Base-by-base conservation (phyloP, 2,113 vertebrate species). In the Dasyornis broadbenti region DNA sequence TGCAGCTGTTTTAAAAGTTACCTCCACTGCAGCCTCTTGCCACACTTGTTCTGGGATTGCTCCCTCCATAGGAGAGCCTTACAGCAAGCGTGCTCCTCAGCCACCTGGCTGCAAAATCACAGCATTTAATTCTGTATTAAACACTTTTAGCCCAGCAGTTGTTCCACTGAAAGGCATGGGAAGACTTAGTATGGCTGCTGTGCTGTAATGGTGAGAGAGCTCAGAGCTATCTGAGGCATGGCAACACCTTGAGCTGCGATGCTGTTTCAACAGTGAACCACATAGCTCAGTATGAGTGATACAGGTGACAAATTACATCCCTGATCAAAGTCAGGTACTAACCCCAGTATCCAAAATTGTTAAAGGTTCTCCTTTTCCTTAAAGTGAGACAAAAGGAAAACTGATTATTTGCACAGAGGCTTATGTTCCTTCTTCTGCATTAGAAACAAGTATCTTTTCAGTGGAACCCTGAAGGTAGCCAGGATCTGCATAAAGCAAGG, bases 1-100 rank as follows among this genome's bases (percentile, higher is more conserved):
- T 95, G 86, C 75, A 92, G 52, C 79, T 85, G 18, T 88, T 76
- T 56, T 75, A 68, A 85, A 39, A 10, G n/a, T 83, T 83, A 57
- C 42, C 23, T 37, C 54, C 66, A 9, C 0, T 2, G 54, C 63
- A 80, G 45, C 57, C 65, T 69, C 4, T 27, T 47, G 45, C 49
- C 37, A n/a, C 26, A 4, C 22, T 83, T 37, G 6, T 60, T 90
- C 63, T 21, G 24, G 7, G 11, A 6, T 66, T 82, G 49, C 76
- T 72, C 35, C 37, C n/a, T 90, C 42, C 23, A 9, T 8, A 45
- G 44, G 42, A 82, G 27, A 82, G 39, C 44, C 75, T 53, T 66
- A 33, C 50, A 90, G 56, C 64, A 40, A 57, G 47, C 0, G 0
- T 69, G n/a, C 28, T 86, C 63, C 53, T 16, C 2, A 5, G 86